phyloP scores from a whole-genome alignment of 2,797 vertebrate species.

The Morelia viridis region DNA sequence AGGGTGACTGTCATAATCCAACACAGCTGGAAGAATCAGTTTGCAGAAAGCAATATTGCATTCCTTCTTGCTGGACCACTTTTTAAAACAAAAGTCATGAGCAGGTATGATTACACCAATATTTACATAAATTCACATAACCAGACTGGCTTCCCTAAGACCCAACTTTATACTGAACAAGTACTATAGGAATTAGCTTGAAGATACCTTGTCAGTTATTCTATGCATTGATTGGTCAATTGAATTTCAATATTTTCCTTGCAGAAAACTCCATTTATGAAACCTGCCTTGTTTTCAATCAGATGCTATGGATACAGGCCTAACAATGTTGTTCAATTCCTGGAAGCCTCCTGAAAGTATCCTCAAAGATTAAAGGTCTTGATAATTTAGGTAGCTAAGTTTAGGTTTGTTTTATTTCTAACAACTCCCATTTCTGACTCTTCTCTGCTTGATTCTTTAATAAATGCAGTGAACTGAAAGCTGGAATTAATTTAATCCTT shows the following conservation, averaged over 20 bases:
- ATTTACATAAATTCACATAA: too few relatives aligned
- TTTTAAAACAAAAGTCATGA: neutral
- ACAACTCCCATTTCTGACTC: neutral
- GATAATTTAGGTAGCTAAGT: neutral
- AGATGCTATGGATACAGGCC: neutral
- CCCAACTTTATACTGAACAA: too few relatives aligned
- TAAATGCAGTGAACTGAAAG: neutral
- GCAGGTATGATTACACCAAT: too few relatives aligned
- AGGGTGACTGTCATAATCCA: neutral
- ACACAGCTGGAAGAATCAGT: neutral
- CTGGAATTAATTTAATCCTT: neutral
- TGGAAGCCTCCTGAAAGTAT: neutral
- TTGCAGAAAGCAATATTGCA: neutral
- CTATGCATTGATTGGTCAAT: too few relatives aligned
- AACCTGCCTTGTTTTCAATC: too few relatives aligned
- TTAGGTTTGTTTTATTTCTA: neutral
- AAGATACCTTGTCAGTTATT: too few relatives aligned
- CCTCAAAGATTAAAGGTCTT: neutral
- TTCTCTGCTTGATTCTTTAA: neutral
- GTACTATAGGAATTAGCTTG: too few relatives aligned
- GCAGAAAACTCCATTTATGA: too few relatives aligned
- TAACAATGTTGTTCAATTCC: neutral
- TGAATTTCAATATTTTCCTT: too few relatives aligned
- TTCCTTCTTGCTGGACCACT: neutral
- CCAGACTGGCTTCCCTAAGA: too few relatives aligned